Conservation (phyloP, 2,797 vertebrate species). For the Denticeps clupeoides region DNA sequence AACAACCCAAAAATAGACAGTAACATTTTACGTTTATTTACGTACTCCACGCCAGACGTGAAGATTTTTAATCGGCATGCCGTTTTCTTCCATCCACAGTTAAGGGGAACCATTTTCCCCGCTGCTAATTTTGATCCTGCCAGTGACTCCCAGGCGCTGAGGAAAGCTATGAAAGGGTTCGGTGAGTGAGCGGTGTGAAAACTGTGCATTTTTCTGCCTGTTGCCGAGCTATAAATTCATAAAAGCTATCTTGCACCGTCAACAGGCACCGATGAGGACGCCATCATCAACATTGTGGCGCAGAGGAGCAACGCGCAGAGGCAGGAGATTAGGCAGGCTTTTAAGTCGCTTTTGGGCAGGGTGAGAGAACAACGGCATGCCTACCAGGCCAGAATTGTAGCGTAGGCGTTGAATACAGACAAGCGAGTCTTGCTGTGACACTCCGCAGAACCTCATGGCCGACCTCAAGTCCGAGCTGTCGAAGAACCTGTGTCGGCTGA, state of each 20-base stretch:
- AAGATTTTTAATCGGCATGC: not conserved
- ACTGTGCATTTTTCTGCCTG: too few species aligned
- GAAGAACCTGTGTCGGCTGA: conserved; percentile 76
- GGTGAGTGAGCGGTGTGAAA: too few species aligned
- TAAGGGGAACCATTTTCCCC: conserved; percentile 69
- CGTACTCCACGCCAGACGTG: too few species aligned
- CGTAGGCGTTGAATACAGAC: not conserved
- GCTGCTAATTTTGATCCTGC: conserved; percentile 62
- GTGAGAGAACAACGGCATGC: conserved; percentile 53
- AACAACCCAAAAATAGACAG: too few species aligned
- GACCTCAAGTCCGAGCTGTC: conserved; percentile 93
- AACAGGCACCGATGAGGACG: conserved; percentile 81
- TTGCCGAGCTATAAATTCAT: too few species aligned
- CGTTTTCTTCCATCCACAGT: conserved; percentile 42
- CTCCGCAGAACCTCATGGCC: conserved; percentile 79
- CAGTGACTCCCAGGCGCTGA: conserved; percentile 76
- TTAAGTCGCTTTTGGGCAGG: conserved; percentile 89
- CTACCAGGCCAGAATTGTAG: too few species aligned
- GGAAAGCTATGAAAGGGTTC: conserved; percentile 96
- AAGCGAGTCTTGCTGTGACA: conserved; percentile 7
- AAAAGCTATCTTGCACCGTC: not conserved
- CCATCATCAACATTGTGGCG: conserved; percentile 80
- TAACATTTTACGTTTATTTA: too few species aligned
- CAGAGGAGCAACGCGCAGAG: conserved; percentile 81
- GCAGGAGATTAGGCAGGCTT: conserved; percentile 80